Base-by-base conservation (phyloP, 2,113 vertebrate species). In the Lichenostomus cassidix region DNA sequence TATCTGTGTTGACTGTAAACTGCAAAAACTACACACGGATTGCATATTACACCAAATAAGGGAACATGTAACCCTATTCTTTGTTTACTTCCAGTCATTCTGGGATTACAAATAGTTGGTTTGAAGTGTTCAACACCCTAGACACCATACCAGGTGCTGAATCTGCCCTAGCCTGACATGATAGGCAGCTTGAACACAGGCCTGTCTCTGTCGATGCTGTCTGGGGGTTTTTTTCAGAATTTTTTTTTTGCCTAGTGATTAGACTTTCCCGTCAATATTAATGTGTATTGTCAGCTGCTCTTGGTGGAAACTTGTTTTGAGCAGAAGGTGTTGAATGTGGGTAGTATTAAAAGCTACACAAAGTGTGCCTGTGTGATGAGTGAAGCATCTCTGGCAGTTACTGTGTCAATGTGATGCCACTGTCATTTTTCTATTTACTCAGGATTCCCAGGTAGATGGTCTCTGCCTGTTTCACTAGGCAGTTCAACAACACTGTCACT, bases 61-160 rank as follows among this genome's bases (percentile, higher is more conserved):
- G 49, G 35, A 46, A 55, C 0, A 0, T 31, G 13, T 42, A 46
- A 64, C 16, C 19, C 39, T 50, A 23, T 64, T 71, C 20, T 33
- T 63, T 31, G 8, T 71, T 82, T 76, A 63, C 37, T 47, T 12
- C 7, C 37, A 46, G 31, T 29, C 37, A 31, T 82, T 79, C 33
- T 63, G 35, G 44, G 44, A 52, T 70, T 73, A 73, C 37, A 56
- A 35, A 25, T 12, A 42, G 13, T n/a, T 90, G 29, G 14, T 37
- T 49, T 87, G 65, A 75, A 79, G 29, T 21, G 29, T 55, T 75
- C 56, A 55, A 5, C 49, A 52, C 19, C 7, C 56, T n/a, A 74
- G 37, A 62, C 18, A 46, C 18, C 17, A 14, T 76, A 63, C 25
- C 35, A 20, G 13, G 10, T 53, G 14, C 28, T 92, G 89, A 63